Percentiles rank a stretch among this genome's conserved stretches.
Evolutionary conservation across 2,113 vertebrate genomes (phyloP).

Genomic region (Cyanistes caeruleus): DNA sequence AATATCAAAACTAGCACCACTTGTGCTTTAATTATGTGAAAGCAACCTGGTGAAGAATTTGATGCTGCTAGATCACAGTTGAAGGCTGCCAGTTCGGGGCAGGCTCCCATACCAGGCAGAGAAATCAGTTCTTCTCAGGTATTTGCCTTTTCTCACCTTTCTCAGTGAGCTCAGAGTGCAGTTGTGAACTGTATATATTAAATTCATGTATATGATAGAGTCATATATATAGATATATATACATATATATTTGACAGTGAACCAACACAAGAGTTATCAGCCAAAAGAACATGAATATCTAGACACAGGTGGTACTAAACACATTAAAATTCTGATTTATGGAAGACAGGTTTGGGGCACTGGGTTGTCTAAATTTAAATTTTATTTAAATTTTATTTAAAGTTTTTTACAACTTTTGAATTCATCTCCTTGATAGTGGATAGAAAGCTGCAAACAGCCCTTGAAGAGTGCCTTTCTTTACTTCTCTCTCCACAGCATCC

Average conservation of each 20-base stretch:
- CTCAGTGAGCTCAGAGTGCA: neutral
- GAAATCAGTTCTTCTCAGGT: neutral
- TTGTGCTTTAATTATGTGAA: neutral
- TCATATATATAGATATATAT: neutral
- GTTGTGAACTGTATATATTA: neutral
- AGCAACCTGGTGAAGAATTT: neutral
- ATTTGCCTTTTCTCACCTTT: neutral
- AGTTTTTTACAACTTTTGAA: neutral
- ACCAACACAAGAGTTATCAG: neutral
- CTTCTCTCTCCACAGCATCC: neutral
- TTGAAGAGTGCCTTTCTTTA: neutral
- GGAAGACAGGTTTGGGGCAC: neutral
- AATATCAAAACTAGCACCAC: neutral
- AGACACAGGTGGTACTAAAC: neutral
- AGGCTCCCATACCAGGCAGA: neutral
- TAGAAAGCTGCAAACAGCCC: neutral
- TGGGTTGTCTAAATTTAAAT: neutral
- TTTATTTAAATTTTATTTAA: neutral
- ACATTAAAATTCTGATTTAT: neutral
- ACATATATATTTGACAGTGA: neutral
- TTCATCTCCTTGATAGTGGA: neutral
- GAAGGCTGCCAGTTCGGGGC: neutral
- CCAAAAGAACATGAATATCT: neutral
- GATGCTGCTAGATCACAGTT: fast-evolving
- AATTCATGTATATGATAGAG: neutral